phyloP scores from a whole-genome alignment of 2,888 invertebrate species.

The Cosmia trapezina region DNA sequence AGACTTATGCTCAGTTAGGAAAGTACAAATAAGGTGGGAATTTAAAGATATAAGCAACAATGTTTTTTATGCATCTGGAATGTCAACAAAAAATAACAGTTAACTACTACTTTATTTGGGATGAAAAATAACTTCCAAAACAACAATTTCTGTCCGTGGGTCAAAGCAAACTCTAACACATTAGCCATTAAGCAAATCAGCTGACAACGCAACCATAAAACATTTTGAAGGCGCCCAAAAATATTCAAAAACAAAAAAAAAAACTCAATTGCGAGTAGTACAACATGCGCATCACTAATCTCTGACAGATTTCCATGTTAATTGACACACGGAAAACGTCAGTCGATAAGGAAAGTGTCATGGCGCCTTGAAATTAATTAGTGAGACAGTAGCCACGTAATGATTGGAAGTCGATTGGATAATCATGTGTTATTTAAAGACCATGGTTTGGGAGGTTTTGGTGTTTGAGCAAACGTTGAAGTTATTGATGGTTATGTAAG shows the following conservation, averaged over 20 bases:
- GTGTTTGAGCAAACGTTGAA: conserved; percentile 10
- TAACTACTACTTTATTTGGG: too few species aligned
- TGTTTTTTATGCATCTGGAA: background rate
- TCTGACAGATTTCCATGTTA: conserved; percentile 52
- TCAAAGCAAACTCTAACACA: background rate
- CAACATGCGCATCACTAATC: conserved; percentile 38
- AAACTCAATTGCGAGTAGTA: background rate
- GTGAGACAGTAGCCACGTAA: conserved; percentile 56
- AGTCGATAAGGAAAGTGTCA: conserved; percentile 64
- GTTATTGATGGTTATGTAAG: conserved; percentile 36
- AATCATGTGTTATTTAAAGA: conserved; percentile 48
- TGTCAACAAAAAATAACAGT: background rate
- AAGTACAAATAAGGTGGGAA: background rate
- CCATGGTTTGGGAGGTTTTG: conserved; percentile 20
- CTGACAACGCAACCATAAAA: background rate
- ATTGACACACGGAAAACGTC: conserved; percentile 63
- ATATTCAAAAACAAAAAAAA: background rate
- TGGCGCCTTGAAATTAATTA: conserved; percentile 64
- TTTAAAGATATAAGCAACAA: background rate
- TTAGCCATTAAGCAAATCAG: background rate
- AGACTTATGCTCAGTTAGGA: background rate
- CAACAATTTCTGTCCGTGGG: background rate
- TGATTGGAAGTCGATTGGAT: conserved; percentile 58
- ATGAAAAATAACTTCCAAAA: too few species aligned
- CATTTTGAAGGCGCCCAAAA: background rate